Percentiles rank a stretch among this genome's conserved stretches.
Conservation (phyloP, 2,888 invertebrate species). For the Synanthedon formicaeformis region DNA sequence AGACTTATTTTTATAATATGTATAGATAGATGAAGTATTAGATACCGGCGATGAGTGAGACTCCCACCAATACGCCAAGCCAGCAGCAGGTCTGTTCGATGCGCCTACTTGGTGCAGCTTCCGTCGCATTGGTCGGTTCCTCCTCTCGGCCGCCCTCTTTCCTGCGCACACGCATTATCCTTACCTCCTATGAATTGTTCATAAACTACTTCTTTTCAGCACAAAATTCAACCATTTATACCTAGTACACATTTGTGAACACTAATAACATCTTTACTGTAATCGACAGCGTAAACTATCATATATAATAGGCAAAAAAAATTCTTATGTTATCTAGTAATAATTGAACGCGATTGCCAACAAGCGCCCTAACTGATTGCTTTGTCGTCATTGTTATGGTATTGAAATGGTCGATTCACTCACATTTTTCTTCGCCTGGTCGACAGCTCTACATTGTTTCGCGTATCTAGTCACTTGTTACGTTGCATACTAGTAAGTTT, state of each 20-base stretch:
- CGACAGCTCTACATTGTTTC: conserved; percentile 60
- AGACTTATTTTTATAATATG: no score
- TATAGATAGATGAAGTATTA: not conserved
- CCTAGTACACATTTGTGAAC: no score
- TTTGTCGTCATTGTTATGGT: not conserved
- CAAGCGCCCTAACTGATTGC: no score
- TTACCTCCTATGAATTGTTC: no score
- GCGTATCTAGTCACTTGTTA: conserved; percentile 26
- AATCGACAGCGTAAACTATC: no score
- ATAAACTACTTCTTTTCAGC: no score
- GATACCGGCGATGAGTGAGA: conserved; percentile 66
- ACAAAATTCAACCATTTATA: no score
- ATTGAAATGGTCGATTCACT: conserved; percentile 20
- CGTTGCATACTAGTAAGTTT: conserved; percentile 19
- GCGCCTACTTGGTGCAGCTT: conserved; percentile 43
- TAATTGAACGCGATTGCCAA: no score
- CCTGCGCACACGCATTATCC: conserved; percentile 25
- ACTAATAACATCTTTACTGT: no score
- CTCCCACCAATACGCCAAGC: conserved; percentile 65
- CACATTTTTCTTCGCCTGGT: conserved; percentile 59
- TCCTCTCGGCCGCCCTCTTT: conserved; percentile 66
- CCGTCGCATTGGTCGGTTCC: conserved; percentile 56
- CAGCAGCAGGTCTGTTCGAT: conserved; percentile 65
- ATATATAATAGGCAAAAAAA: no score
- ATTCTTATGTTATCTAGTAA: no score